Conservation (phyloP, 2,888 invertebrate species). For the Eulithis testata region DNA sequence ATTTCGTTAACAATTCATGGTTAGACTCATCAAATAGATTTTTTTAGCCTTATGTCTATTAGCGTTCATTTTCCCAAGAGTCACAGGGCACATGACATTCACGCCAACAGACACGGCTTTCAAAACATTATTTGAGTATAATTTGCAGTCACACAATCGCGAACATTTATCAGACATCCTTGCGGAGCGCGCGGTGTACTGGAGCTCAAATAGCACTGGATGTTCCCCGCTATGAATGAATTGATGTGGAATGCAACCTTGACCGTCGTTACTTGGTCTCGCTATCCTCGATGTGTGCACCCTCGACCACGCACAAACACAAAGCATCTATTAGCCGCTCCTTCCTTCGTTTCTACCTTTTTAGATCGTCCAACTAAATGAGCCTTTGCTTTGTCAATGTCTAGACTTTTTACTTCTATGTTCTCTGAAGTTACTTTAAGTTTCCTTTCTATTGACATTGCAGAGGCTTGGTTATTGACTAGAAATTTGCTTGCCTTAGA, state of each 20-base stretch:
- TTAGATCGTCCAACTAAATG: constrained; percentile 81
- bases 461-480: constrained; percentile 60
- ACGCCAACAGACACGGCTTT: constrained; percentile 44
- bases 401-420: constrained; percentile 30
- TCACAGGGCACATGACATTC: constrained; percentile 6
- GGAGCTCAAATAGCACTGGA: constrained; percentile 67
- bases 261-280: constrained; percentile 63
- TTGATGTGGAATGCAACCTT: constrained; percentile 79
- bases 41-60: constrained; percentile 31
- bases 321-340: constrained; percentile 78
- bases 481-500: constrained; percentile 58
- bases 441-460: constrained; percentile 54
- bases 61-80: constrained; percentile 24
- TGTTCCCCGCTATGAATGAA: constrained; percentile 75
- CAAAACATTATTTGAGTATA: constrained; percentile 38
- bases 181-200: constrained; percentile 78
- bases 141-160: constrained; percentile 51
- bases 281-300: constrained; percentile 76
- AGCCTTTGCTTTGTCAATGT: constrained; percentile 67
- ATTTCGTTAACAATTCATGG: background rate
- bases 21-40: constrained; percentile 3
- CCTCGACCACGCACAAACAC: constrained; percentile 74
- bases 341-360: constrained; percentile 82
- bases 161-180: constrained; percentile 55
- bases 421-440: constrained; percentile 5